Evolutionary conservation across 2,888 invertebrate genomes (phyloP).

Genomic region (Lasioglossum leucozonium): DNA sequence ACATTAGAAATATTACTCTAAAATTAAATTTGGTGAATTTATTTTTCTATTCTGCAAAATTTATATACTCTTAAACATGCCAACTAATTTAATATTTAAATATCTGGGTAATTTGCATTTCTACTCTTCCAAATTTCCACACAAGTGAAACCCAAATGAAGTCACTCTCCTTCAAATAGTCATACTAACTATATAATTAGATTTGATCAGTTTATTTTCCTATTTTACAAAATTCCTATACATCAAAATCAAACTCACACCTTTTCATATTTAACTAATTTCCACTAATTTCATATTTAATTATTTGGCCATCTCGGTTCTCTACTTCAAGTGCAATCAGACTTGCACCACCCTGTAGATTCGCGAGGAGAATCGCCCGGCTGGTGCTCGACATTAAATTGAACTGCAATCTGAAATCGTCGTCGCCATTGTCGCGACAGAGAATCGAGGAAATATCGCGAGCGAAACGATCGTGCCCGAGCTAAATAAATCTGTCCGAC

Average conservation of each 20-base stretch:
- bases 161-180: neutral
- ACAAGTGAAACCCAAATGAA: too few species aligned
- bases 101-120: neutral
- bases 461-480: conserved; percentile 19
- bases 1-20: too few species aligned
- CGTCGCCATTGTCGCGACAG: conserved; percentile 50
- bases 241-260: neutral
- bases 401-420: conserved; percentile 15
- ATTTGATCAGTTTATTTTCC: too few species aligned
- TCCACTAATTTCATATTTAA: too few species aligned
- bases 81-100: neutral
- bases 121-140: neutral
- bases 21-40: too few species aligned
- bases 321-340: neutral
- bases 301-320: too few species aligned
- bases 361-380: neutral
- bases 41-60: too few species aligned
- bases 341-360: neutral
- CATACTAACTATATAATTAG: neutral
- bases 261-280: neutral
- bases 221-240: too few species aligned
- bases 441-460: conserved; percentile 29
- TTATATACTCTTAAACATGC: neutral
- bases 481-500: conserved; percentile 55
- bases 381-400: conserved; percentile 19